Evolutionary conservation across 1,140 invertebrate genomes (phyloP).

Genomic region (Leptopilina clavipes): DNA sequence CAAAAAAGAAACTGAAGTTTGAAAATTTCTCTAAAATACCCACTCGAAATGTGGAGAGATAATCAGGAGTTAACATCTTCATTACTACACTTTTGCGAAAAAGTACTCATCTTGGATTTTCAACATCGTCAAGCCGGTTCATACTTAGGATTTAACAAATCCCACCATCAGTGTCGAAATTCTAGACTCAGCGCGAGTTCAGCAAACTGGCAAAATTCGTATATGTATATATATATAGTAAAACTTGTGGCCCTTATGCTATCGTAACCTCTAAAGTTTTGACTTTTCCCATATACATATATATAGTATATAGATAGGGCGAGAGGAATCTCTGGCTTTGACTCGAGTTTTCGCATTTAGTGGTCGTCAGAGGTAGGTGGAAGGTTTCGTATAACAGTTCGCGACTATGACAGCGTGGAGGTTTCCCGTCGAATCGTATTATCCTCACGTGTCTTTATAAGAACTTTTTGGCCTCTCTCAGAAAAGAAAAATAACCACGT

Average conservation of each 20-base stretch:
- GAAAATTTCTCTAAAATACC: not conserved
- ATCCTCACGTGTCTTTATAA: not conserved
- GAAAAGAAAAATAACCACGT: not conserved
- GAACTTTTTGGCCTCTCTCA: constrained; percentile 23
- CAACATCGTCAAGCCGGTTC: not conserved
- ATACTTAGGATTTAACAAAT: constrained; percentile 24
- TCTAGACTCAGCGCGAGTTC: not conserved
- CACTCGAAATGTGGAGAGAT: not conserved
- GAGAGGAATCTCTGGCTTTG: constrained; percentile 3
- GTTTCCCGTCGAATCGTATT: constrained; percentile 12
- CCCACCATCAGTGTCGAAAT: constrained; percentile 24
- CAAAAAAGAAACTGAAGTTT: not conserved
- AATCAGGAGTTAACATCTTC: not conserved
- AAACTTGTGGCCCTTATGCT: constrained; percentile 18
- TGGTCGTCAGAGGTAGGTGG: constrained; percentile 7
- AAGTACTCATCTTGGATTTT: constrained; percentile 18
- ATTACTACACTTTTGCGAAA: not conserved
- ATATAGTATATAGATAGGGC: not conserved
- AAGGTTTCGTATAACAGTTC: constrained; percentile 28
- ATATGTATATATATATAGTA: not conserved
- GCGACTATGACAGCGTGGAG: constrained; percentile 6
- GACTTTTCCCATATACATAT: not conserved
- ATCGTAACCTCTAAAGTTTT: constrained; percentile 31
- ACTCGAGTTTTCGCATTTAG: not conserved
- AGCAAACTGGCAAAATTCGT: not conserved